phyloP scores from a whole-genome alignment of 2,113 vertebrate species.

The Larimichthys crocea region DNA sequence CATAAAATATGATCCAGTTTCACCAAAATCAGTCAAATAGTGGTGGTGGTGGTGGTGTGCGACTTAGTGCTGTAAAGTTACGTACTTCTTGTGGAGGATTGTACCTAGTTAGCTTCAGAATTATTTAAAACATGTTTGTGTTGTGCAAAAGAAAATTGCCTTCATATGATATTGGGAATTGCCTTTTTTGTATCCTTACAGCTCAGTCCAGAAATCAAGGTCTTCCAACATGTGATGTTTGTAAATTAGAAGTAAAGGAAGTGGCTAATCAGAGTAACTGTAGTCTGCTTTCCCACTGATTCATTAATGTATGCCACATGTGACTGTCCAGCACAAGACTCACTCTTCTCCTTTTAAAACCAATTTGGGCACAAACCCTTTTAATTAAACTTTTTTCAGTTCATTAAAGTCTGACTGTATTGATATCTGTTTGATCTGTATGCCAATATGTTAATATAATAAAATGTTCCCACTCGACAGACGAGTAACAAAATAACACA shows the following conservation, averaged over 20 bases:
- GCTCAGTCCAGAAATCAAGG: neutral
- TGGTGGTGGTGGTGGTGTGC: no score
- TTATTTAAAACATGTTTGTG: no score
- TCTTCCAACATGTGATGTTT: neutral
- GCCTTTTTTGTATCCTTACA: conserved; percentile 3
- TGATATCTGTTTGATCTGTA: neutral
- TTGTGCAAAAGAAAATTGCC: neutral
- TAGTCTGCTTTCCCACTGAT: neutral
- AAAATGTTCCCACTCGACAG: neutral
- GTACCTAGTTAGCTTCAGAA: no score
- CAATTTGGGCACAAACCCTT: neutral
- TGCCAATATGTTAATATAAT: neutral
- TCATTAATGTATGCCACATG: neutral
- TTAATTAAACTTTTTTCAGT: neutral
- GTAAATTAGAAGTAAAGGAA: conserved; percentile 16
- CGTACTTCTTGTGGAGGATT: no score
- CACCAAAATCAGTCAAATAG: no score
- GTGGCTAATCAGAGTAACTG: conserved; percentile 22
- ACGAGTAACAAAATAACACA: neutral
- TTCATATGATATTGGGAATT: neutral
- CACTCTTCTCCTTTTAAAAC: neutral
- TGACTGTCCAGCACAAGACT: neutral
- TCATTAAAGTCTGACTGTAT: neutral
- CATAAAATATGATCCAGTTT: no score
- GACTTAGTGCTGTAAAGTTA: no score